Evolutionary conservation across 2,797 vertebrate species (phyloP).

Genomic region (Pogoniulus pusillus): DNA sequence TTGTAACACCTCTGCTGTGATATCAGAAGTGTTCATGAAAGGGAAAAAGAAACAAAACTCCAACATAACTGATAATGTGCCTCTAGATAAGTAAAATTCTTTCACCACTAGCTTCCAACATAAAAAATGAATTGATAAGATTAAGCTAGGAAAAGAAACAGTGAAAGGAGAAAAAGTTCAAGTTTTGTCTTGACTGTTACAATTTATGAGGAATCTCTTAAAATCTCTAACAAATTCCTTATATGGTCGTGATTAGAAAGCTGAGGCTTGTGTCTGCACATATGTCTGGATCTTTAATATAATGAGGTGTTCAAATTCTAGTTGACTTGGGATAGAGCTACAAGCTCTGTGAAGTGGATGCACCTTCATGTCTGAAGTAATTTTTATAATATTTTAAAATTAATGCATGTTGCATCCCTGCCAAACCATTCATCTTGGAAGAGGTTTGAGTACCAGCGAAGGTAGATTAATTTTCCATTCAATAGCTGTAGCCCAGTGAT

Average conservation of each 20-base stretch:
- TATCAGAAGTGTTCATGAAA: not conserved
- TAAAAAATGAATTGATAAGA: not conserved
- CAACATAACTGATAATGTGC: not conserved
- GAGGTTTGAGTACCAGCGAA: not conserved
- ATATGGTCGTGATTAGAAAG: not conserved
- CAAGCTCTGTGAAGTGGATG: not conserved
- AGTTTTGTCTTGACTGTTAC: not conserved
- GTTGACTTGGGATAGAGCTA: not conserved
- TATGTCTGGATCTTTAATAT: not conserved
- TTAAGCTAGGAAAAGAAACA: not conserved
- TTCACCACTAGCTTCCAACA: not conserved
- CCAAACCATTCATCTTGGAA: not conserved
- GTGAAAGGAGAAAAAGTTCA: not conserved
- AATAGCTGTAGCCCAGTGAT: not conserved
- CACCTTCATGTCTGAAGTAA: not conserved
- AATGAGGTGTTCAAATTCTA: not conserved
- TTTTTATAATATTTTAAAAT: constrained; percentile 4
- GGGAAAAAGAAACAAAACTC: not conserved
- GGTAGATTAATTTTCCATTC: constrained; percentile 29
- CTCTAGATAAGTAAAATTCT: not conserved
- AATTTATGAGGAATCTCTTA: not conserved
- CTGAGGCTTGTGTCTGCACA: not conserved
- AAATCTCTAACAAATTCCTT: not conserved
- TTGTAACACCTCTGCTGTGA: not conserved
- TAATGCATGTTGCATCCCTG: not conserved